Percentiles rank a stretch among this genome's conserved stretches.
Conservation (phyloP, 2,797 vertebrate genomes). For the Megaceryle alcyon region DNA sequence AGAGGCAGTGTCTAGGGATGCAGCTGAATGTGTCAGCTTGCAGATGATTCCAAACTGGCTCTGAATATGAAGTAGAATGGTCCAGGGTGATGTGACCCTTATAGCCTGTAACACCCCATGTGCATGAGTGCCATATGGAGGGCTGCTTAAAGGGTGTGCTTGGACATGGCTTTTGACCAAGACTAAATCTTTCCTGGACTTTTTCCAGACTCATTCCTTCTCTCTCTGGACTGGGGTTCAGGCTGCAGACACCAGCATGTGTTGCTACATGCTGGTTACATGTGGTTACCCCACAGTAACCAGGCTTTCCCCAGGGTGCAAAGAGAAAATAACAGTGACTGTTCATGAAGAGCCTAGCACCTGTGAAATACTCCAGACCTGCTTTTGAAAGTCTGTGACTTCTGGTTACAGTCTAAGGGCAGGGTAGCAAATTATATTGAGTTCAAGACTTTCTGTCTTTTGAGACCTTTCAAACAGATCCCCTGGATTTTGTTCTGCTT, state of each 20-base stretch:
- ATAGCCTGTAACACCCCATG: fast-evolving
- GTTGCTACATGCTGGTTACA: background rate
- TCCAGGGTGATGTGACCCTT: background rate
- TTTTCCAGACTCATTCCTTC: background rate
- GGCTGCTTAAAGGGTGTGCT: background rate
- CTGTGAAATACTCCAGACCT: background rate
- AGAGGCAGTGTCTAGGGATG: background rate
- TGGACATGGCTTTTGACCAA: background rate
- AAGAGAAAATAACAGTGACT: background rate
- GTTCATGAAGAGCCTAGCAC: background rate
- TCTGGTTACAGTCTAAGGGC: background rate
- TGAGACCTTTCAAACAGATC: background rate
- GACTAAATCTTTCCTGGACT: background rate
- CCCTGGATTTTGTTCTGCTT: background rate
- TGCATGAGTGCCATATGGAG: fast-evolving
- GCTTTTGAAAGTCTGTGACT: background rate
- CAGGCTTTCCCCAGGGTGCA: background rate
- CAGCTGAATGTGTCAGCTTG: background rate
- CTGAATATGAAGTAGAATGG: background rate
- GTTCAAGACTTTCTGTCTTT: background rate
- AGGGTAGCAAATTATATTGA: background rate
- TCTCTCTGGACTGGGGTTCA: background rate
- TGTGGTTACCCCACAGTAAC: background rate
- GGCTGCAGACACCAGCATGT: background rate
- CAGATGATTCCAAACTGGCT: background rate